Evolutionary conservation across 2,113 vertebrate genomes (phyloP).

Genomic region (Maylandia zebra): DNA sequence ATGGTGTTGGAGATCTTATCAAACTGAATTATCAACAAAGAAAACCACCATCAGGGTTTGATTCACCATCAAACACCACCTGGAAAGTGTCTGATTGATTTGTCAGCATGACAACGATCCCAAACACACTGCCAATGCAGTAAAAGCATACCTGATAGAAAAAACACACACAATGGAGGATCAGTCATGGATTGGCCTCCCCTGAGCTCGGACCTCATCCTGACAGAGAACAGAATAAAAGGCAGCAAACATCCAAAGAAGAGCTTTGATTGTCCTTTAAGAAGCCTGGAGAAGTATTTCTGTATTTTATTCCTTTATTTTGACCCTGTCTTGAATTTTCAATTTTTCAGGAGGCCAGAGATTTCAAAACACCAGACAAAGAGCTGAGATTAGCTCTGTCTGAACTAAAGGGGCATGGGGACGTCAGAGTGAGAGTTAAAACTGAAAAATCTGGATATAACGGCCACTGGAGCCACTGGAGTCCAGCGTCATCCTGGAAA

Average conservation of each 20-base stretch:
- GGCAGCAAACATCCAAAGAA: neutral
- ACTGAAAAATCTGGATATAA: rapidly evolving
- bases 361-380: rapidly evolving
- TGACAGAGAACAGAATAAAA: neutral
- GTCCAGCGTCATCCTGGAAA: conserved; percentile 41
- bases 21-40: neutral
- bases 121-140: neutral
- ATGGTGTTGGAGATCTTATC: neutral
- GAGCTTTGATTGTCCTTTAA: neutral
- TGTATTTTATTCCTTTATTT: neutral
- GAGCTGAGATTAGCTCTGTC: neutral
- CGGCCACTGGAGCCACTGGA: conserved; percentile 68
- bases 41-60: neutral
- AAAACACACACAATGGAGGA: neutral
- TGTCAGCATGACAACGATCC: neutral
- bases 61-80: neutral
- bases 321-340: neutral
- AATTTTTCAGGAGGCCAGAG: neutral
- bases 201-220: neutral
- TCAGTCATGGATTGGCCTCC: neutral
- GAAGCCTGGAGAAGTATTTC: neutral
- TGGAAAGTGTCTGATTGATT: neutral
- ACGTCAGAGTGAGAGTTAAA: conserved; percentile 54
- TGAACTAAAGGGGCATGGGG: neutral
- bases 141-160: neutral